Evolutionary conservation across 2,797 vertebrate species (phyloP), one percentile per base, ranked within the genome.

Genomic region (Botia almorhae): DNA sequence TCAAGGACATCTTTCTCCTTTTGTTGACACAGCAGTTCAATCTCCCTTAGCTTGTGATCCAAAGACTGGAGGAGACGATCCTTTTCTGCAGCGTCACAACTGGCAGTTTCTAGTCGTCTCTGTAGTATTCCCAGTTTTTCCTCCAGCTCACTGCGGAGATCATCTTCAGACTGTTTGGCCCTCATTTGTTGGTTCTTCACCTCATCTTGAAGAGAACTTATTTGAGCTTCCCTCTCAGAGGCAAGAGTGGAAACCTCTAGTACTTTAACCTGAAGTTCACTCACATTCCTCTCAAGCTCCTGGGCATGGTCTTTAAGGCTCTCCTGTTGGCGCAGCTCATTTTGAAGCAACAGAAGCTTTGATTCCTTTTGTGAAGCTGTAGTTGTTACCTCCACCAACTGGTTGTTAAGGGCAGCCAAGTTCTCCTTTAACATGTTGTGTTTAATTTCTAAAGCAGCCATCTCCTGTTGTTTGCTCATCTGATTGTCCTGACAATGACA

Each of bases 111-210:
- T 0, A 87, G 46, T 26, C 71, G 63, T 36, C 39, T 60, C 68
- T 69, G 56, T 7, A 84, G 64, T 16, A 50, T 76, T 53, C 13
- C 63, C 10, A 76, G 8, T 1, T 93, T 93, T 78, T 90, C 55
- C 26, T 70, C 88, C 67, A 87, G 91, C 12, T 65, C 85, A 53
- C 87, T 80, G 26, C 74, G 64, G 50, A 82, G 76, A 69, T 74
- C 73, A 56, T 84, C 70, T 69, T 73, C 71, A 65, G 74, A 58
- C 23, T 78, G 39, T 23, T 70, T 81, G 8, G 69, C 43, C 3
- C 7, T 36, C 33, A 12, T 14, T 7, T 78, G 53, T 12, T 63
- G 46, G 39, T 77, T 67, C 36, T 71, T 72, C 43, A 81, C 51
- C 36, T 83, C 74, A 74, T 55, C 21, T 55, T 82, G 21, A 36